These are phyloP conservation scores for Heliangelus exortis DNA, from an alignment of 2,797 vertebrate genomes.

Conservation along the genomic window DNA sequence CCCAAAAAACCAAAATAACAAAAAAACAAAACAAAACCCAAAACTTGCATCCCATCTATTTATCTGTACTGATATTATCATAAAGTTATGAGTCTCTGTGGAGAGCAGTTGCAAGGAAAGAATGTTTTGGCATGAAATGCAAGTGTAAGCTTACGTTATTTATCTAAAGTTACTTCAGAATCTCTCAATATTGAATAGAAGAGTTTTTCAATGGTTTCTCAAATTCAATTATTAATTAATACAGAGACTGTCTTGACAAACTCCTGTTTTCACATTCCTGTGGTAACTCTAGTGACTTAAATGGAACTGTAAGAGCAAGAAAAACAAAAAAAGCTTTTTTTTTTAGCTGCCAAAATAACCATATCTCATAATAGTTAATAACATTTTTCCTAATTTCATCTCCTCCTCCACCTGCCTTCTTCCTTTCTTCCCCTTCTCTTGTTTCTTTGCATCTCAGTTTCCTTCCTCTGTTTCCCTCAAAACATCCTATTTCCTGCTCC, in stretches of 20 bases:
- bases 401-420: conserved; percentile 1
- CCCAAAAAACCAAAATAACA: no score
- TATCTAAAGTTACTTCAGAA: background rate
- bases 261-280: background rate
- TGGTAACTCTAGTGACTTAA: background rate
- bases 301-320: background rate
- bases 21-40: background rate
- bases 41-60: background rate
- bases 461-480: conserved; percentile 21
- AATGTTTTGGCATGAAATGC: background rate
- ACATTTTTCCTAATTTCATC: background rate
- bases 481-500: conserved; percentile 46
- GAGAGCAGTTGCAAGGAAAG: background rate
- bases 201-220: background rate
- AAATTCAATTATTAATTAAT: background rate
- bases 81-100: background rate
- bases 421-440: background rate
- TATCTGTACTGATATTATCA: background rate
- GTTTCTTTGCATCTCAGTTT: conserved; percentile 27
- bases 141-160: background rate
- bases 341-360: background rate
- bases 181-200: background rate
- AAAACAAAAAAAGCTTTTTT: background rate
- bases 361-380: no score
- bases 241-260: background rate